Evolutionary conservation across 37 sponge, comb jelly and placozoan species (phyloP).

Genomic region (Aplysina aerophoba): DNA sequence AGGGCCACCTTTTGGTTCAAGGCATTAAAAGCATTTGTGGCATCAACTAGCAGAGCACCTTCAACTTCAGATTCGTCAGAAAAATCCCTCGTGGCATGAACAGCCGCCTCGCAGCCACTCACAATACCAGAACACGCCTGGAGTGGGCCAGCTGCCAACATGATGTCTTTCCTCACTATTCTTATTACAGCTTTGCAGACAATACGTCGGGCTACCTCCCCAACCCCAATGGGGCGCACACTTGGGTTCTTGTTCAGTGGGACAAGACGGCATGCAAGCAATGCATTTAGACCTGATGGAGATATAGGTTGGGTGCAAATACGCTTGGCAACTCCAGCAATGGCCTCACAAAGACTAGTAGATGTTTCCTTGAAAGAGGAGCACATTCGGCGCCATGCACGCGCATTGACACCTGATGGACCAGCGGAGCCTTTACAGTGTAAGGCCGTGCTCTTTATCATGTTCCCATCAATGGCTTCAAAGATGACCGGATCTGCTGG

Average conservation of each 20-base stretch:
- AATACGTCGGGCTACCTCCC: constrained; percentile 9
- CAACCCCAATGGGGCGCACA: constrained; percentile 12
- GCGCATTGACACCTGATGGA: constrained; percentile 21
- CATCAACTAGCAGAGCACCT: constrained; percentile 17
- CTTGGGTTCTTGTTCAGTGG: constrained; percentile 37
- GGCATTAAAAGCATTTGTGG: constrained; percentile 24
- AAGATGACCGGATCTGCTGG: not conserved
- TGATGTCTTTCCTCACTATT: constrained; percentile 18
- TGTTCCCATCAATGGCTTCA: not conserved
- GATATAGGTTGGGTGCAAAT: constrained; percentile 14
- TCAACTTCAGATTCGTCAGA: constrained; percentile 19
- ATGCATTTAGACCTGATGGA: constrained; percentile 1
- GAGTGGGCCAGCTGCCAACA: constrained; percentile 12
- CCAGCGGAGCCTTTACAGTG: constrained; percentile 36
- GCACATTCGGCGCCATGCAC: constrained; percentile 28
- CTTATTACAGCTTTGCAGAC: constrained; percentile 15
- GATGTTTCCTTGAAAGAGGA: constrained; percentile 27
- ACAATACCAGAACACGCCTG: constrained; percentile 27
- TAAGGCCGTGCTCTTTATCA: not conserved
- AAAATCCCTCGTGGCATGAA: constrained; percentile 10
- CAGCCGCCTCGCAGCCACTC: constrained; percentile 22
- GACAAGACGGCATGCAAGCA: constrained; percentile 16
- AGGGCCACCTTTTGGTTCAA: constrained; percentile 23
- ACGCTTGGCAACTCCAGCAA: constrained; percentile 25
- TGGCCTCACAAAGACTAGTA: constrained; percentile 20